These are phyloP conservation scores for Orussus abietinus DNA, from an alignment of 1,140 invertebrate genomes.

Conservation along the genomic window DNA sequence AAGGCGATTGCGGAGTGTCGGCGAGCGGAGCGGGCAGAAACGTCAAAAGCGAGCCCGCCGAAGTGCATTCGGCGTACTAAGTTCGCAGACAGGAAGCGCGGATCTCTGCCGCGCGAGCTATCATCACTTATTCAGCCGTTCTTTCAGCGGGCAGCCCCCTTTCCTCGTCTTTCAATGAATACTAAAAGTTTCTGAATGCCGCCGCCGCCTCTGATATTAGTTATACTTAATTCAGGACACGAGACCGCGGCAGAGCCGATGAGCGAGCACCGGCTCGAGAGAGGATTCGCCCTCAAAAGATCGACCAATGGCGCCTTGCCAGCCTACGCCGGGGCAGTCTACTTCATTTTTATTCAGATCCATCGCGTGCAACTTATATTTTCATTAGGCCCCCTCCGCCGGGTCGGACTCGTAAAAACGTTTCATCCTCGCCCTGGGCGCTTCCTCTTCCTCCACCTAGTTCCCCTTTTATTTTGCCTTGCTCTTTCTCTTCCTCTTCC, in stretches of 20 bases:
- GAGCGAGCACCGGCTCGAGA: constrained; percentile 1
- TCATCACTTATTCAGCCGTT: constrained; percentile 43
- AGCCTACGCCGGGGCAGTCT: constrained; percentile 26
- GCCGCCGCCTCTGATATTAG: constrained; percentile 42
- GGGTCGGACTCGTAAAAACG: constrained; percentile 37
- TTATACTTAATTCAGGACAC: constrained; percentile 52
- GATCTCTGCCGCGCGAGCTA: constrained; percentile 20
- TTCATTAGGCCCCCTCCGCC: constrained; percentile 45
- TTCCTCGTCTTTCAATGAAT: constrained; percentile 45
- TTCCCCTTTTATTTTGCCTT: constrained; percentile 13
- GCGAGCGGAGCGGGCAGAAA: no score
- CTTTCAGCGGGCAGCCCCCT: constrained; percentile 37
- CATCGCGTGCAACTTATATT: constrained; percentile 50
- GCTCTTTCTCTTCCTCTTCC: neutral
- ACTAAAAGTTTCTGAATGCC: constrained; percentile 47
- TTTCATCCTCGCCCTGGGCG: constrained; percentile 39
- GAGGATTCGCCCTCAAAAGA: neutral
- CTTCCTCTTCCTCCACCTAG: constrained; percentile 26
- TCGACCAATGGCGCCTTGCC: constrained; percentile 29
- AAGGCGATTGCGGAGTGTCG: no score
- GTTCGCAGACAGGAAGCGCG: no score
- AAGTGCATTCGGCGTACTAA: no score
- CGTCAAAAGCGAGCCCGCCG: no score
- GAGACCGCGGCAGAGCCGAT: constrained; percentile 18
- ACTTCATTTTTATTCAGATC: constrained; percentile 45